phyloP scores from a whole-genome alignment of 2,888 invertebrate genomes.

The Drosophila siamana region DNA sequence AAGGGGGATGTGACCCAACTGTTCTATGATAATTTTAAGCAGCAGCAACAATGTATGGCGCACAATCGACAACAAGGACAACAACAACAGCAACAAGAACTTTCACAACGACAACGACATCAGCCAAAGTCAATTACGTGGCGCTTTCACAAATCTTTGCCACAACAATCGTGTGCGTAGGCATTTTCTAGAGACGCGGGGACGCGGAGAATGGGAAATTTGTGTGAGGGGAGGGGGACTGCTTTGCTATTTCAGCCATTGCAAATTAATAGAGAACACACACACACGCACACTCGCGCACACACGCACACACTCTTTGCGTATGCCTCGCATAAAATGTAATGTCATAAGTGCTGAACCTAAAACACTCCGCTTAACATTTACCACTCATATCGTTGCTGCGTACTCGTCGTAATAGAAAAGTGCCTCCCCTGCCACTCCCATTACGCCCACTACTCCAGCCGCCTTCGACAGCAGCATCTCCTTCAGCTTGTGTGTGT shows the following conservation, averaged over 20 bases:
- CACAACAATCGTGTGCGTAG: slow-evolving; percentile 69
- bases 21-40: slow-evolving; percentile 77
- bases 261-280: slow-evolving; percentile 76
- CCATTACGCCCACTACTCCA: not conserved
- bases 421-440: slow-evolving; percentile 32
- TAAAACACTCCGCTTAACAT: slow-evolving; percentile 78
- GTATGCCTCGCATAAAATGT: slow-evolving; percentile 67
- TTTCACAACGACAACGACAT: slow-evolving; percentile 34
- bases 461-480: not conserved
- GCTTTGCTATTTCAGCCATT: slow-evolving; percentile 55
- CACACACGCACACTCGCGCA: slow-evolving; percentile 26
- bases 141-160: slow-evolving; percentile 77
- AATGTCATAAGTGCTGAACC: slow-evolving; percentile 81
- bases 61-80: slow-evolving; percentile 41
- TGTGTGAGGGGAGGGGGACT: no score
- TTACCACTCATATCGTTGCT: slow-evolving; percentile 63
- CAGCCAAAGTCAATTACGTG: slow-evolving; percentile 76
- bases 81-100: slow-evolving; percentile 27
- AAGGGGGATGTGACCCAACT: slow-evolving; percentile 25
- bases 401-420: slow-evolving; percentile 54
- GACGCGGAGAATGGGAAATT: slow-evolving; percentile 2
- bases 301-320: slow-evolving; percentile 15
- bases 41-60: slow-evolving; percentile 52
- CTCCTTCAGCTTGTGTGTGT: slow-evolving; percentile 6
- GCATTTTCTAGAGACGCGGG: slow-evolving; percentile 47